phyloP scores from a whole-genome alignment of 2,888 invertebrate genomes.

The Mactromeris polynyma region DNA sequence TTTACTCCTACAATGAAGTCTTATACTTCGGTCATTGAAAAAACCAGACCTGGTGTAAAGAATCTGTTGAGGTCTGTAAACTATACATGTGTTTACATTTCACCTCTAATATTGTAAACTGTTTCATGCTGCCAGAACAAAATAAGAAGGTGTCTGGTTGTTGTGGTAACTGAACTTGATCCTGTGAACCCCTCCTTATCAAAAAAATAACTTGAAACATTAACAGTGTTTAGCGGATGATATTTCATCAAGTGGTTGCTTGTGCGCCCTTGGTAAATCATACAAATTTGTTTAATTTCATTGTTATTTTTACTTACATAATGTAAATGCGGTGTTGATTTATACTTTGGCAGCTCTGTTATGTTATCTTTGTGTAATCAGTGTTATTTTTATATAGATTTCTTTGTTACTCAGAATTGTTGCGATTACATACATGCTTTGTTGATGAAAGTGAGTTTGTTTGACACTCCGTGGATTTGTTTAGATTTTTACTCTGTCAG shows the following conservation, averaged over 20 bases:
- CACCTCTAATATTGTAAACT: constrained; percentile 24
- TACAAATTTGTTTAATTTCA: constrained; percentile 11
- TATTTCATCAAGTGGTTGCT: background rate
- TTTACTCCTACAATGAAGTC: background rate
- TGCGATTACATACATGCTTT: background rate
- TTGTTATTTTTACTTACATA: constrained; percentile 20
- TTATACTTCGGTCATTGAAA: background rate
- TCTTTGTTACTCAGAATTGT: background rate
- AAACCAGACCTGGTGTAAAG: constrained; percentile 5
- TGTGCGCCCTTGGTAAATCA: background rate
- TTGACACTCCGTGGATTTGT: background rate
- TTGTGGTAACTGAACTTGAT: constrained; percentile 1
- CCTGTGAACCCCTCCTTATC: constrained; percentile 24
- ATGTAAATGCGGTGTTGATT: background rate
- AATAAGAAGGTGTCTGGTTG: constrained; percentile 18
- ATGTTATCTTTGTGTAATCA: background rate
- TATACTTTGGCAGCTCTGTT: background rate
- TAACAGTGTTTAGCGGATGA: background rate
- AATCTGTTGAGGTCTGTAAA: background rate
- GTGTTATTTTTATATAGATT: constrained; percentile 11
- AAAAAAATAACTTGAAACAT: constrained; percentile 36
- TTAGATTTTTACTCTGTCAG: background rate
- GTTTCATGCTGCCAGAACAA: constrained; percentile 31
- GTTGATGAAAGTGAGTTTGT: background rate
- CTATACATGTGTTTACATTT: constrained; percentile 37